Base-by-base conservation (phyloP, 2,113 vertebrate genomes). In the Todiramphus saurophagus region DNA sequence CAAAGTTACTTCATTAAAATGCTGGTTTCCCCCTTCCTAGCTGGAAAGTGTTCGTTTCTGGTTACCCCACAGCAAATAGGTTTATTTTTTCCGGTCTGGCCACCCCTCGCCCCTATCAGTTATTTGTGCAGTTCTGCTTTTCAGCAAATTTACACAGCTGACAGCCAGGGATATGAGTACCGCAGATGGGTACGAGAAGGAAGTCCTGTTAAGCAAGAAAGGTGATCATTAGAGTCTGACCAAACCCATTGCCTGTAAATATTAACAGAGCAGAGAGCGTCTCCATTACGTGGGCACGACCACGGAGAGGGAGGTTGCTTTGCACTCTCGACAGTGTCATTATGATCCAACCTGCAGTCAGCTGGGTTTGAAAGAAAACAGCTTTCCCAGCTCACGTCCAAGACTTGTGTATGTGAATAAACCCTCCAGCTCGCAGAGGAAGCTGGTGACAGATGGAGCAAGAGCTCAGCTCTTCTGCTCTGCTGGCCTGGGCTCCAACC, bases 61-160 rank as follows among this genome's bases (percentile, higher is more conserved):
- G 81, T 93, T 95, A 66, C 72, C 51, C 53, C 69, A 75, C 0
- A 0, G 83, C 77, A 90, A 91, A 90, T 11, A 80, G 1, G 2
- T 85, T 60, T 88, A 58, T 91, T 93, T 94, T 91, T 97, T 89
- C 81, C 7, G 1, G 63, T 59, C 74, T 74, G 78, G 53, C 74
- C 44, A 39, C 89, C 81, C 89, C 53, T 85, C 70, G 89, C 69
- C 87, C 78, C 78, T 56, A 84, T 88, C 93, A 80, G 87, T 85
- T 90, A 85, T 94, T 90, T 72, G 62, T n/a, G 50, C 87, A 95
- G 93, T 94, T 97, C 96, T 97, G 94, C 90, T 97, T 96, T 97
- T 94, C 91, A 96, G 94, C 91, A 96, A 96, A 96, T 96, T 91
- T 74, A 62, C 82, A 30, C 84, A 89, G 87, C 95, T 96, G 93